Base-by-base conservation (phyloP, 2,113 vertebrate genomes). In the Syngnathoides biaculeatus region DNA sequence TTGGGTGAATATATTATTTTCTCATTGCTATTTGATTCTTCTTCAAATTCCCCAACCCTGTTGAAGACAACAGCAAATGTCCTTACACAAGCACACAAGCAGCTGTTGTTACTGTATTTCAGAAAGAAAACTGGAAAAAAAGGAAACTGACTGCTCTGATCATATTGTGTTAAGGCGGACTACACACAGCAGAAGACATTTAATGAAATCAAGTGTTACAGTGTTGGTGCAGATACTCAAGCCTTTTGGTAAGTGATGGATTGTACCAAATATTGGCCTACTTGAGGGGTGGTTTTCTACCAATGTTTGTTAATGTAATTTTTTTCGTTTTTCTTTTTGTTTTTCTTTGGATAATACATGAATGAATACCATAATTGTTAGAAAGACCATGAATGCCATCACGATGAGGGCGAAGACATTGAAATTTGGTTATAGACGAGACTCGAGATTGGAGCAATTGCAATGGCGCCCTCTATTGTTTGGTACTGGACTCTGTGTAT, bases 391-490 rank as follows among this genome's bases (percentile, higher is more conserved):
- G 15, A 42, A 38, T 38, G 1, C 35, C 38, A 40, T 61, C 38
- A 61, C 15, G 20, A 24, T 71, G 60, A 59, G 24, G 13, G 64
- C 22, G 55, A 67, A 5, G 30, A 71, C 8, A n/a, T 64, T 30
- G n/a, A 70, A 60, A 58, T 24, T 2, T 24, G 17, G 26, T 64
- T 26, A 27, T 59, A 42, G 27, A 67, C 53, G 24, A 71, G 17
- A 60, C 3, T 24, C 17, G 62, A 76, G 27, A 77, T 77, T 10
- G 70, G 67, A 45, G 35, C 56, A 40, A 52, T 69, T 68, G 60
- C 71, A 78, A 74, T 42, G 43, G 80, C 63, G 67, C 78, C 84
- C 86, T 82, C 81, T 83, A 64, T 68, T 72, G 82, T 84, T 84
- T 77, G 81, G 81, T 64, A 40, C 67, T 80, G 74, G 75, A 24